These are phyloP conservation scores for Labeo calbasu DNA, from an alignment of 2,797 vertebrate genomes.

Conservation along the genomic window DNA sequence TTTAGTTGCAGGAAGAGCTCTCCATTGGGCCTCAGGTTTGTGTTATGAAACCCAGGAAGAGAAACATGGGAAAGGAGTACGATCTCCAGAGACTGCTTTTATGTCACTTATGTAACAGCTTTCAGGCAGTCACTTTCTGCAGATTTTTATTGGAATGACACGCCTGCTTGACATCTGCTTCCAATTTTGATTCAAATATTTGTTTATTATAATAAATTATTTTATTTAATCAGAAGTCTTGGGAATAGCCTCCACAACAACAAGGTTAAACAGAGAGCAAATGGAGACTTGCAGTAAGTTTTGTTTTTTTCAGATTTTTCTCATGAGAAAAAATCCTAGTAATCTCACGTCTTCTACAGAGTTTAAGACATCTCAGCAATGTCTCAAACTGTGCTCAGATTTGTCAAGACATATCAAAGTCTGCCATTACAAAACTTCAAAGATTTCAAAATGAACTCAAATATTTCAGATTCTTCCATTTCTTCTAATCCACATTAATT, in stretches of 20 bases:
- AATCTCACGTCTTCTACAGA: background rate
- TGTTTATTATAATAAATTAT: background rate
- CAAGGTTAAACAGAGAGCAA: background rate
- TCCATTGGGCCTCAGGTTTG: slow-evolving; percentile 59
- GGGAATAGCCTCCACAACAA: background rate
- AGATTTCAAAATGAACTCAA: background rate
- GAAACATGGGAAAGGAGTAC: slow-evolving; percentile 43
- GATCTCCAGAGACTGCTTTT: slow-evolving; percentile 5
- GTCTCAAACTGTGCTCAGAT: background rate
- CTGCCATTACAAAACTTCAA: background rate
- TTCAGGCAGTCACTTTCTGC: background rate
- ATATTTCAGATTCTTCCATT: background rate
- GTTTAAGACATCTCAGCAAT: background rate
- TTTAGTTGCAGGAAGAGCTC: slow-evolving; percentile 65
- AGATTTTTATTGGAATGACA: background rate
- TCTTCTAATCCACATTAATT: background rate
- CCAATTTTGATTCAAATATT: background rate
- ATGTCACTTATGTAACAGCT: background rate
- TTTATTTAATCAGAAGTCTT: background rate
- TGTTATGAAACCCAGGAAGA: slow-evolving; percentile 65
- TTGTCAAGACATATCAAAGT: background rate
- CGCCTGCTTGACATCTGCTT: background rate
- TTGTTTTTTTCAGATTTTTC: background rate
- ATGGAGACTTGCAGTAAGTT: background rate
- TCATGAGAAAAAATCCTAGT: background rate